Evolutionary conservation across 2,113 vertebrate species (phyloP).

Genomic region (Thinocorus orbignyianus): DNA sequence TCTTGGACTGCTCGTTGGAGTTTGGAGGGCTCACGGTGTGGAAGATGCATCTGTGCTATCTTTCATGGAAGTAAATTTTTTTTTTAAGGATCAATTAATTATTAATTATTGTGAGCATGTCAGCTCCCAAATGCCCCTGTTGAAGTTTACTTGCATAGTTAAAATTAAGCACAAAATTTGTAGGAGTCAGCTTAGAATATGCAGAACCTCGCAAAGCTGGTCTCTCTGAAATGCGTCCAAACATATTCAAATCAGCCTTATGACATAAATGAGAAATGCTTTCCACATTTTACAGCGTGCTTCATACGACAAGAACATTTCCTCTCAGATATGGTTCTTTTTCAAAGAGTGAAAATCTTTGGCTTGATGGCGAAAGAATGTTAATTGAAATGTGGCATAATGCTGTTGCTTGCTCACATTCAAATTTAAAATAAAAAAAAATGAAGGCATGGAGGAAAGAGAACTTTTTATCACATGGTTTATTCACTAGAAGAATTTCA

Average conservation of each 20-base stretch:
- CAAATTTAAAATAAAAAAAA: neutral
- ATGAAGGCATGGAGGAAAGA: neutral
- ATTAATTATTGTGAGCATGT: neutral
- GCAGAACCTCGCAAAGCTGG: neutral
- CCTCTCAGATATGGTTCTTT: neutral
- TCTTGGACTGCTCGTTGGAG: neutral
- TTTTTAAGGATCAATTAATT: no score
- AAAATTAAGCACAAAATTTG: neutral
- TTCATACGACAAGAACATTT: conserved; percentile 19
- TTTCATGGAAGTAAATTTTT: no score
- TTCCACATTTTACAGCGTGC: neutral
- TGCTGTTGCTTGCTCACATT: neutral
- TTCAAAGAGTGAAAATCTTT: neutral
- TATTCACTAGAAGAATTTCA: neutral
- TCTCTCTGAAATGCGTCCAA: neutral
- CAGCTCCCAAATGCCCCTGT: neutral
- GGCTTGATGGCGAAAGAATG: neutral
- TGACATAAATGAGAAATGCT: conserved; percentile 24
- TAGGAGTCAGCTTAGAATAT: neutral
- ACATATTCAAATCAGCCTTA: conserved; percentile 5
- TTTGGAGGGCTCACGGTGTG: neutral
- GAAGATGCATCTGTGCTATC: neutral
- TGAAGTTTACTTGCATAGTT: neutral
- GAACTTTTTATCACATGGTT: neutral
- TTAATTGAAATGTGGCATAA: neutral